These are phyloP conservation scores for Thalassophryne amazonica DNA, from an alignment of 2,797 vertebrate species.

Conservation along the genomic window DNA sequence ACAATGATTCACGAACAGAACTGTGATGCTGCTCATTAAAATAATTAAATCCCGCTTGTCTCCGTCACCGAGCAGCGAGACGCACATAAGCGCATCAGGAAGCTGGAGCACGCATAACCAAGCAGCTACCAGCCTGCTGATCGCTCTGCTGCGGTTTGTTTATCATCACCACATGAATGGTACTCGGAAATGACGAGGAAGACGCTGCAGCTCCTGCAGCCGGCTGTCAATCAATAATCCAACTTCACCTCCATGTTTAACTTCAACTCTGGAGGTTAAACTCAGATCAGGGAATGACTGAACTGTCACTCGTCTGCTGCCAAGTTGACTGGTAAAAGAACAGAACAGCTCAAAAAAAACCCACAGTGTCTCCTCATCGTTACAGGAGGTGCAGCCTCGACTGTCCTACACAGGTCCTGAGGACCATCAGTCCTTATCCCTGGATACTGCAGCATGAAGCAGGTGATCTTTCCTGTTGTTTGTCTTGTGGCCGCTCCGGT, in stretches of 20 bases:
- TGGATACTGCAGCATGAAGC: no score
- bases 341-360: background rate
- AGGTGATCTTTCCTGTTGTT: no score
- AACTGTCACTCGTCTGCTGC: constrained; percentile 7
- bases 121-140: constrained; percentile 12
- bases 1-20: constrained; percentile 9
- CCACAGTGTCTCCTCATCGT: no score
- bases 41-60: background rate
- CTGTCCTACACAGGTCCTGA: no score
- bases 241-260: constrained; percentile 7
- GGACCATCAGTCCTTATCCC: no score
- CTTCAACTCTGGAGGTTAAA: background rate
- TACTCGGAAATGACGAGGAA: background rate
- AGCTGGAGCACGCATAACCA: constrained; percentile 16
- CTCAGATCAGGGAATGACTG: background rate
- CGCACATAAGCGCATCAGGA: background rate
- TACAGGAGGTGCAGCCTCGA: no score
- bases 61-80: background rate
- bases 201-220: background rate
- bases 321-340: background rate
- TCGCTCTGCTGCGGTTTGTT: background rate
- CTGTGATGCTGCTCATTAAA: background rate
- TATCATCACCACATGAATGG: no score
- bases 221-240: constrained; percentile 9
- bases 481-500: no score